Percentiles rank a stretch among this genome's conserved stretches.
These are phyloP conservation scores for Baryphthengus martii DNA, from an alignment of 2,113 vertebrate genomes.

Conservation along the genomic window DNA sequence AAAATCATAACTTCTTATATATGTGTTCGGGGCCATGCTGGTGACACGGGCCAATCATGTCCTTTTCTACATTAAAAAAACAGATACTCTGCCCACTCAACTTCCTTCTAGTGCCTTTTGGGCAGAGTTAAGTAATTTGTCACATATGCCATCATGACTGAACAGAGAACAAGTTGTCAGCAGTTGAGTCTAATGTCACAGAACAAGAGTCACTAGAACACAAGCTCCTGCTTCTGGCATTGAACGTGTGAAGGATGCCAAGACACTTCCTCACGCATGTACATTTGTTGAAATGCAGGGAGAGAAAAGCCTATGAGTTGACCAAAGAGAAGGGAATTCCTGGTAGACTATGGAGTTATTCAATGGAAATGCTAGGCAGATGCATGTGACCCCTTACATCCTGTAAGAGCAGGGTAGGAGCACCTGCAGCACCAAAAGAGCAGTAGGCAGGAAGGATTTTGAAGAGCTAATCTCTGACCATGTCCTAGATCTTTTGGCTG, in stretches of 20 bases:
- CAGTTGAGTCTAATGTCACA: background rate
- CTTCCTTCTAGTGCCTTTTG: background rate
- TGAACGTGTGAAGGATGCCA: background rate
- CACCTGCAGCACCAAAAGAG: background rate
- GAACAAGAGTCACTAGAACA: background rate
- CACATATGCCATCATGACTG: accelerated
- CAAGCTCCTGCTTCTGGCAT: background rate
- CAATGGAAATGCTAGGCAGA: background rate
- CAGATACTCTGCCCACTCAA: background rate
- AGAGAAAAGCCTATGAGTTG: background rate
- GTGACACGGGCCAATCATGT: background rate
- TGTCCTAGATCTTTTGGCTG: background rate
- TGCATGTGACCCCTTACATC: too few relatives aligned
- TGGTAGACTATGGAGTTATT: background rate
- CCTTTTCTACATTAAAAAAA: background rate
- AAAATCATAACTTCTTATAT: background rate
- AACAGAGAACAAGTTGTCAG: background rate
- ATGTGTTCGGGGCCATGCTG: background rate
- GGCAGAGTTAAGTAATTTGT: background rate
- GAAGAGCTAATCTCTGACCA: background rate
- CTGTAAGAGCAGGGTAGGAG: background rate
- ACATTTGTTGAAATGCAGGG: background rate
- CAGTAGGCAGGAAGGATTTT: background rate
- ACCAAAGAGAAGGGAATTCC: background rate
- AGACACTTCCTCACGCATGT: background rate